Conservation (phyloP, 2,888 invertebrate species). For the Drosophila niveifrons region DNA sequence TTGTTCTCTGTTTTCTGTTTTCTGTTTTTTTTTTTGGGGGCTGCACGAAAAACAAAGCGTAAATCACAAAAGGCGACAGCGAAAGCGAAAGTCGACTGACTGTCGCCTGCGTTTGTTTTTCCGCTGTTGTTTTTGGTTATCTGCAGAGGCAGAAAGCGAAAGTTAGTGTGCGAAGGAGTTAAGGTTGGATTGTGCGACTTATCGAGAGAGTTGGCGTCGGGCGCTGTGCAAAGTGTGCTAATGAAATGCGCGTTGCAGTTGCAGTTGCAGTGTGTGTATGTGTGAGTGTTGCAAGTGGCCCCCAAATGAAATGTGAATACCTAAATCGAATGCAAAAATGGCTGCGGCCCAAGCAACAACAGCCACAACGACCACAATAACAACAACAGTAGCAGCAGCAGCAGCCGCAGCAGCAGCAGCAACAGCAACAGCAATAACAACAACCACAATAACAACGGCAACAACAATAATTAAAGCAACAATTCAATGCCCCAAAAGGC, state of each 20-base stretch:
- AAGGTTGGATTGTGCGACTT: not conserved
- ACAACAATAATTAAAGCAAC: slow-evolving; percentile 28
- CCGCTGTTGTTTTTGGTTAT: slow-evolving; percentile 4
- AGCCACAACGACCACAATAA: slow-evolving; percentile 38
- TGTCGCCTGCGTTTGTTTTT: slow-evolving; percentile 21
- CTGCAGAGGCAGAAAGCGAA: not conserved
- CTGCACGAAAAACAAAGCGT: slow-evolving; percentile 52
- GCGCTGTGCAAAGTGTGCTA: slow-evolving; percentile 20
- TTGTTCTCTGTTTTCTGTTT: slow-evolving; percentile 7
- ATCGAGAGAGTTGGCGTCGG: not conserved
- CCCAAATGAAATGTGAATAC: slow-evolving; percentile 42
- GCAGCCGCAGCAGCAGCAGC: slow-evolving; percentile 12
- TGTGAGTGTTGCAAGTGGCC: slow-evolving; percentile 29
- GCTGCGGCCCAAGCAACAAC: slow-evolving; percentile 20
- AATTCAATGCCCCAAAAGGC: slow-evolving; percentile 51
- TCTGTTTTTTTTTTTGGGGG: slow-evolving; percentile 11
- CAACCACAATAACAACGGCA: slow-evolving; percentile 28
- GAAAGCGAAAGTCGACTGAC: slow-evolving; percentile 23
- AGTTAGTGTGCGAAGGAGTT: not conserved
- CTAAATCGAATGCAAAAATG: slow-evolving; percentile 29
- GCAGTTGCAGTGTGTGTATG: slow-evolving; percentile 28
- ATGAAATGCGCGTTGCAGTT: slow-evolving; percentile 24
- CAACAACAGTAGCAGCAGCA: slow-evolving; percentile 22
- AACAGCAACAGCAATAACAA: slow-evolving; percentile 11
- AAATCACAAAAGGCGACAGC: slow-evolving; percentile 42